Base-by-base conservation (phyloP, 2,797 vertebrate species). In the Sebastolobus altivelis region DNA sequence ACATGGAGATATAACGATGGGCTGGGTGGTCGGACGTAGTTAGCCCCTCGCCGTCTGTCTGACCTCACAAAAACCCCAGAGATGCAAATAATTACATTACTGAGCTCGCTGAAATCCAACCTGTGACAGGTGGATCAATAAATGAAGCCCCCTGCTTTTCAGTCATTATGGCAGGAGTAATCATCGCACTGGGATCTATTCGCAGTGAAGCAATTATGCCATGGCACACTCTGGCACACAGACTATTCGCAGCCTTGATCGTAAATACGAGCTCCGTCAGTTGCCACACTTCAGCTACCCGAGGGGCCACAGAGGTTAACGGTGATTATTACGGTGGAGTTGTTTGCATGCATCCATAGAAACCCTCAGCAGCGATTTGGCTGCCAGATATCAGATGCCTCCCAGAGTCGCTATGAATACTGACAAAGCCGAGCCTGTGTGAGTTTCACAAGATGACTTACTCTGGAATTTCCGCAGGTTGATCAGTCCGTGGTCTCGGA, bases 401-500 rank as follows among this genome's bases (percentile, higher is more conserved):
- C 80, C 29, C 58, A 4, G 56, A 80, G 62, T 43, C 80, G 72
- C 77, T 79, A 74, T 73, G 75, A 88, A 86, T 71, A 38, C 74
- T 13, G 65, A 33, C 2, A 9, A 59, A 54, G 83, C 43, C 8
- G 18, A 75, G 75, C 25, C 55, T 2, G 8, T 49, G 38, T 38
- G 60, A 7, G 58, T 58, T 80, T 84, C 37, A 61, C 16, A 43
- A 14, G n/a, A 73, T 7, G 82, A 97, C 98, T 98, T 95, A 99
- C 99, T 96, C 87, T 99, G 98, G 94, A 99, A 99, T 91, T 98
- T 99, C 43, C 97, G 95, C 91, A 99, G 95, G 95, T 99, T 99
- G 95, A 99, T 99, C 82, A 99, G 96, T 67, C 99, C 99, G 1
- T 99, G 98, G 90, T 99, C 98, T 94, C 98, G 95, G 94, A 99